These are phyloP conservation scores for Drosophila burlai DNA, from an alignment of 1,140 invertebrate genomes.

Conservation along the genomic window DNA sequence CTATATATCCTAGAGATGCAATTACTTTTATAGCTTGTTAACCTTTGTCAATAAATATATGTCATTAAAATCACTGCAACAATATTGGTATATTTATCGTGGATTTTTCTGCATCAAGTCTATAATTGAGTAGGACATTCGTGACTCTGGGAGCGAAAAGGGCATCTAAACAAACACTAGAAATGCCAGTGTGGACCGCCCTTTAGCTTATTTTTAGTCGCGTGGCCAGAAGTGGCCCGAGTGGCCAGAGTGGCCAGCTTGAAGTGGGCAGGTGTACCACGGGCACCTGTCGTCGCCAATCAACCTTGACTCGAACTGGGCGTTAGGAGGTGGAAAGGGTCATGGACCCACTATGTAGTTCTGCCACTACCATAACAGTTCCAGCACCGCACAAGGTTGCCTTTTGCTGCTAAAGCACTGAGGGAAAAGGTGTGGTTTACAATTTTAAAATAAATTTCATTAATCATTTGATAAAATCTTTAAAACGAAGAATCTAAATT, in stretches of 20 bases:
- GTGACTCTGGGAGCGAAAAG: slow-evolving; percentile 36
- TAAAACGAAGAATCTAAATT: too few species aligned
- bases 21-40: background rate
- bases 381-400: slow-evolving; percentile 9
- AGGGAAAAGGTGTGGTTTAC: background rate
- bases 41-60: slow-evolving; percentile 10
- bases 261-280: slow-evolving; percentile 52
- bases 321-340: slow-evolving; percentile 17
- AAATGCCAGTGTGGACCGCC: slow-evolving; percentile 49
- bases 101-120: slow-evolving; percentile 18
- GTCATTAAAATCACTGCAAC: slow-evolving; percentile 14
- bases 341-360: slow-evolving; percentile 25
- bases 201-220: slow-evolving; percentile 59
- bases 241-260: slow-evolving; percentile 46
- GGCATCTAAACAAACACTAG: slow-evolving; percentile 49
- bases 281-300: slow-evolving; percentile 67
- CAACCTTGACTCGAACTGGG: slow-evolving; percentile 50
- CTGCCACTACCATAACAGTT: slow-evolving; percentile 21
- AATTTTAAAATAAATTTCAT: background rate
- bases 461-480: too few species aligned
- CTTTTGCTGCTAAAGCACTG: slow-evolving; percentile 18
- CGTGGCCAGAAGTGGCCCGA: slow-evolving; percentile 47
- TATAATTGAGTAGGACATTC: slow-evolving; percentile 30
- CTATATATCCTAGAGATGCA: background rate
- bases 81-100: slow-evolving; percentile 7